phyloP scores from a whole-genome alignment of 2,888 invertebrate species.

The Scaptodrosophila latifasciaeformis region DNA sequence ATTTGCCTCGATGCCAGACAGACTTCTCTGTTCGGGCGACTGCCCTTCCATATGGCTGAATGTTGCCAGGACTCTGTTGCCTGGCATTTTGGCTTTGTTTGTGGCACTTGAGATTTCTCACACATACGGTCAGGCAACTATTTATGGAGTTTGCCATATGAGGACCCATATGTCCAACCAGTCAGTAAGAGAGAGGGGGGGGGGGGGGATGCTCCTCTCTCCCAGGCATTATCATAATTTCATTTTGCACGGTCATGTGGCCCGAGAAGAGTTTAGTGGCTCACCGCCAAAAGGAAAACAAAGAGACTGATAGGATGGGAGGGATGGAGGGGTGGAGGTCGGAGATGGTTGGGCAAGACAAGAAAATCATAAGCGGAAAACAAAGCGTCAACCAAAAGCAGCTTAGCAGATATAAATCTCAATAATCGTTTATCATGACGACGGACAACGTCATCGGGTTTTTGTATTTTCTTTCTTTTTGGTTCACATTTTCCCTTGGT shows the following conservation, averaged over 20 bases:
- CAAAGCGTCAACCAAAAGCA: slow-evolving; percentile 54
- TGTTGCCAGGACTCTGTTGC: no score
- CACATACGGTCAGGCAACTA: no score
- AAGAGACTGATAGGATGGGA: not conserved
- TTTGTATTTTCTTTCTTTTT: not conserved
- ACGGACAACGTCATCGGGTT: slow-evolving; percentile 29
- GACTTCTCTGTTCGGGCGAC: no score
- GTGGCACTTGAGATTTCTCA: no score
- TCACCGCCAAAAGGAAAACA: slow-evolving; percentile 3
- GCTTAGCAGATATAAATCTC: slow-evolving; percentile 72
- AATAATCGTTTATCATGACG: slow-evolving; percentile 72
- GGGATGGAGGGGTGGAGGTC: no score
- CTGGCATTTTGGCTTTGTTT: no score
- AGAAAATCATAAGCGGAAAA: slow-evolving; percentile 34
- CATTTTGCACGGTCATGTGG: slow-evolving; percentile 3
- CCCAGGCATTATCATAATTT: slow-evolving; percentile 16
- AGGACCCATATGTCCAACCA: no score
- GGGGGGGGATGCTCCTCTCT: not conserved
- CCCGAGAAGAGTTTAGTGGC: not conserved
- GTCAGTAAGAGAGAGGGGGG: no score
- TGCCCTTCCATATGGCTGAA: no score
- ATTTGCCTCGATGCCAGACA: no score
- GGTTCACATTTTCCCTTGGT: not conserved
- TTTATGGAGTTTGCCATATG: no score
- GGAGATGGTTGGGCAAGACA: not conserved